A percentile compares a stretch with the other conserved stretches of the same genome.
phyloP scores from a whole-genome alignment of 2,797 vertebrate genomes.

The Harpagifer antarcticus region DNA sequence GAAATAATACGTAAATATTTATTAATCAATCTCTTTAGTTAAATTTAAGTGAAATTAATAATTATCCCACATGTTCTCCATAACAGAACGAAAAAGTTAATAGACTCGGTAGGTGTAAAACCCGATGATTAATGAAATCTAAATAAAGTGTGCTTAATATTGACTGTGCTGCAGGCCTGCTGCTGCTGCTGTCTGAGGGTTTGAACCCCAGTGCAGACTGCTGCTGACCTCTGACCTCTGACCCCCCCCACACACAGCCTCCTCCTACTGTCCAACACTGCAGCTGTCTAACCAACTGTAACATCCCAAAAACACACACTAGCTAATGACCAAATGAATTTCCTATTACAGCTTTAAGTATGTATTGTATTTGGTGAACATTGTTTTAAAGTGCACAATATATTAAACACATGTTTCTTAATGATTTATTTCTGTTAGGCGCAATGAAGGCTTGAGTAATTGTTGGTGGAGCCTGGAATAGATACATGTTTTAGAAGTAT shows the following conservation, averaged over 20 bases:
- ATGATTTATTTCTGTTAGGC: not conserved
- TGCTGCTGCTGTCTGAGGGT: slow-evolving; percentile 9
- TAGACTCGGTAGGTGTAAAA: not conserved
- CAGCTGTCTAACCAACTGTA: slow-evolving; percentile 52
- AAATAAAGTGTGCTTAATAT: slow-evolving; percentile 19
- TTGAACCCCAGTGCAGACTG: not conserved
- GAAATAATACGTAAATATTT: not conserved
- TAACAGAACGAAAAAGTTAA: too few relatives aligned
- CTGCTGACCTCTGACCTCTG: slow-evolving; percentile 56
- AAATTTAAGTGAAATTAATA: not conserved
- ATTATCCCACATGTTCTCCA: not conserved
- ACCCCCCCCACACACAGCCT: slow-evolving; percentile 5
- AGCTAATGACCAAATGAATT: not conserved
- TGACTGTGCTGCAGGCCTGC: slow-evolving; percentile 10
- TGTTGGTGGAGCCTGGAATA: not conserved
- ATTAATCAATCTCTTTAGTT: slow-evolving; percentile 9
- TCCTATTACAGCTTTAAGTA: not conserved
- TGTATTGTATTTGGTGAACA: not conserved
- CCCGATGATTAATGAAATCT: not conserved
- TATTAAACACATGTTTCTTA: not conserved
- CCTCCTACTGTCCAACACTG: slow-evolving; percentile 29
- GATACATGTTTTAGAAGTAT: not conserved
- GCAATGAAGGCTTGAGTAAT: not conserved
- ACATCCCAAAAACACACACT: not conserved
- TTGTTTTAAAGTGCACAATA: not conserved